These are phyloP conservation scores for Ectropis grisescens DNA, from an alignment of 1,140 invertebrate species.

Conservation along the genomic window DNA sequence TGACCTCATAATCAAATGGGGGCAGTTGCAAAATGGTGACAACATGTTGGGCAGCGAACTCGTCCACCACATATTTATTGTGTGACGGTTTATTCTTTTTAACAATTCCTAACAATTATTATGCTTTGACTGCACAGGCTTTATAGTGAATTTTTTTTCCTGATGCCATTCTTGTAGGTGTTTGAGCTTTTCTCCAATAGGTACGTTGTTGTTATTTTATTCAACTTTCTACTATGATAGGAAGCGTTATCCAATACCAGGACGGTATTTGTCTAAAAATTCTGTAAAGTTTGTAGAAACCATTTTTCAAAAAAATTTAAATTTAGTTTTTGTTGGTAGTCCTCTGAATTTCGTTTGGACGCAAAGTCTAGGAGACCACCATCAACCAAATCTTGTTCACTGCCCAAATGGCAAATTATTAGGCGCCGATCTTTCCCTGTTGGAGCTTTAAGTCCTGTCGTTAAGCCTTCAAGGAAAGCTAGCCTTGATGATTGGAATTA, in stretches of 20 bases:
- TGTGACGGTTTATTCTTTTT: too few relatives aligned
- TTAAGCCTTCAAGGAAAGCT: conserved; percentile 22
- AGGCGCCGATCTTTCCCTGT: conserved; percentile 27
- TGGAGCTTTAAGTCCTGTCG: conserved; percentile 31
- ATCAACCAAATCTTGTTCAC: conserved; percentile 25
- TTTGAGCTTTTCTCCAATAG: too few relatives aligned
- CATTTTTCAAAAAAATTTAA: conserved; percentile 13
- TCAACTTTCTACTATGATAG: conserved; percentile 14
- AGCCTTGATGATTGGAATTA: conserved; percentile 10
- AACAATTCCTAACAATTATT: too few relatives aligned
- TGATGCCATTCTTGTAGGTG: too few relatives aligned
- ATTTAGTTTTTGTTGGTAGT: conserved; percentile 18
- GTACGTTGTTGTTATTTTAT: background rate
- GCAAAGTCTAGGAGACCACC: conserved; percentile 23
- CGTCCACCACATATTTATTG: too few relatives aligned
- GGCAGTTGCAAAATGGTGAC: too few relatives aligned
- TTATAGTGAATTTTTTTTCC: too few relatives aligned
- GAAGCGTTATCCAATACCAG: conserved; percentile 13
- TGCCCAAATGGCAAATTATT: conserved; percentile 28
- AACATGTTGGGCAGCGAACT: too few relatives aligned
- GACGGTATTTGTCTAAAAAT: conserved; percentile 12
- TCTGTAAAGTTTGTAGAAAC: conserved; percentile 9
- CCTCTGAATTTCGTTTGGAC: conserved; percentile 9
- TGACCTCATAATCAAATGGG: too few relatives aligned
- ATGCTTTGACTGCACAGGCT: too few relatives aligned